A percentile compares a stretch with the other conserved stretches of the same genome.
These are phyloP conservation scores for Puntigrus tetrazona DNA, from an alignment of 2,113 vertebrate genomes.

Conservation along the genomic window DNA sequence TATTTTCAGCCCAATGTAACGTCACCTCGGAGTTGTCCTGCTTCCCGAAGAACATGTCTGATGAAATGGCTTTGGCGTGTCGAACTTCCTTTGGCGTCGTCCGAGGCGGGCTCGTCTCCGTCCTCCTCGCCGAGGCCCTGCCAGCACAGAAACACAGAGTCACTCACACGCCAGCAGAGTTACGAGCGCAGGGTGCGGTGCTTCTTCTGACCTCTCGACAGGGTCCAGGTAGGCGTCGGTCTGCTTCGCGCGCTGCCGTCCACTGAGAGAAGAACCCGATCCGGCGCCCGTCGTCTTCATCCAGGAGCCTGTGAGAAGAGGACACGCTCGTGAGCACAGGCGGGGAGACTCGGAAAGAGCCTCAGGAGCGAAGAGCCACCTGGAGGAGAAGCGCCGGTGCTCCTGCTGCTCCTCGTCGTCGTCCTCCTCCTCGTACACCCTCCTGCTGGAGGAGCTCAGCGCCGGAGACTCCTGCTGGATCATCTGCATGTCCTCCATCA, in stretches of 20 bases:
- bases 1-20: too few relatives aligned
- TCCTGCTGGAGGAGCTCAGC: constrained; percentile 58
- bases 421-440: constrained; percentile 76
- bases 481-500: constrained; percentile 89
- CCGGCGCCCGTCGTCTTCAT: constrained; percentile 75
- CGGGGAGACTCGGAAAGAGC: not conserved
- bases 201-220: constrained; percentile 79
- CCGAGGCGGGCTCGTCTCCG: constrained; percentile 68
- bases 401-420: constrained; percentile 77
- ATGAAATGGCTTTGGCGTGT: constrained; percentile 90
- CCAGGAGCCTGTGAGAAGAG: constrained; percentile 71
- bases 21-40: constrained; percentile 85
- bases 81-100: constrained; percentile 94
- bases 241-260: constrained; percentile 83
- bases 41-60: constrained; percentile 96
- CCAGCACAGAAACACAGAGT: not conserved
- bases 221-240: constrained; percentile 73
- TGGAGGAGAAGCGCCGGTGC: constrained; percentile 76
- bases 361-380: constrained; percentile 53
- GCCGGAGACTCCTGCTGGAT: constrained; percentile 89
- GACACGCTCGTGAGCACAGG: not conserved
- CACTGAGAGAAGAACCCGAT: constrained; percentile 79
- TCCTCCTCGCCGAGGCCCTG: constrained; percentile 81
- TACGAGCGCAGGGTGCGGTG: too few relatives aligned
- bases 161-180: too few relatives aligned